Conservation (phyloP, 2,888 invertebrate genomes). For the Cantharis rustica region DNA sequence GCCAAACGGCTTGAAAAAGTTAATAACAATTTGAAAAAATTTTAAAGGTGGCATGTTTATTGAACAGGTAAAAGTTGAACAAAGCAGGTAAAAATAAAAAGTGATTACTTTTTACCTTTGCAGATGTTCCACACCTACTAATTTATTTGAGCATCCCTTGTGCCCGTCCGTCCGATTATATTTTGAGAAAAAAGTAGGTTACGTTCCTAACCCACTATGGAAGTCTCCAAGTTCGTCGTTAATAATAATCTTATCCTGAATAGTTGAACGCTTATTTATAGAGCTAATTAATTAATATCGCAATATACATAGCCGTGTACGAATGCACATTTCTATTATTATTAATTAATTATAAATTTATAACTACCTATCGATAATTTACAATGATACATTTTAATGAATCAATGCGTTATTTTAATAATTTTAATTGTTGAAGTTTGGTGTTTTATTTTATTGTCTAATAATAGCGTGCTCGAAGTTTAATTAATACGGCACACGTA, state of each 20-base stretch:
- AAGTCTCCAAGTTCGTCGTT: background rate
- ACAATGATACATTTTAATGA: background rate
- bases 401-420: background rate
- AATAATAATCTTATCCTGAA: background rate
- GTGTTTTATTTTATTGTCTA: background rate
- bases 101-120: conserved; percentile 35
- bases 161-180: background rate
- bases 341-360: background rate
- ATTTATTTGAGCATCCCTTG: conserved; percentile 25
- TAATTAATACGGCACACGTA: background rate
- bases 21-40: background rate
- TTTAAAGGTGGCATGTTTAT: conserved; percentile 33
- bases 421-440: background rate
- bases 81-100: conserved; percentile 26
- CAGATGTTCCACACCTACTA: conserved; percentile 35
- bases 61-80: conserved; percentile 31
- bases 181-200: conserved; percentile 17
- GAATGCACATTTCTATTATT: background rate
- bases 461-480: background rate
- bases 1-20: conserved; percentile 10
- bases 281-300: background rate
- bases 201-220: background rate
- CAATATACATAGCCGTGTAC: background rate
- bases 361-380: background rate
- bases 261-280: background rate